phyloP scores from a whole-genome alignment of 2,888 invertebrate genomes.

The Leistus spinibarbis region DNA sequence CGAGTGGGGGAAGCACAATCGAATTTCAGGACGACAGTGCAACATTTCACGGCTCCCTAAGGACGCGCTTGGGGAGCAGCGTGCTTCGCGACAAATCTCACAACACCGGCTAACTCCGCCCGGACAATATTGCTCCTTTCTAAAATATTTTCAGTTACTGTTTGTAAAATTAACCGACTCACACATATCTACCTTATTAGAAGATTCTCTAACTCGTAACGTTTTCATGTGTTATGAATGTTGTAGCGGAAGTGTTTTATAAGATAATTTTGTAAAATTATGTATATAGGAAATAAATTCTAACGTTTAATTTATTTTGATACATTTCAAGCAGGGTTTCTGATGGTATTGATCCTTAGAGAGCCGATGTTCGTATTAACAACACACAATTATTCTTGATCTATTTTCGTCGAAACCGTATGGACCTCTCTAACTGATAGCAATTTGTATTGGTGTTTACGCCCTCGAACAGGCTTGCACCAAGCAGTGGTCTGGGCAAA shows the following conservation, averaged over 20 bases:
- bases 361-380: not conserved
- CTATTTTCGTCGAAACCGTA: not conserved
- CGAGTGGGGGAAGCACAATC: constrained; percentile 28
- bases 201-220: no score
- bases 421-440: not conserved
- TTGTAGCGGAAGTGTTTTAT: no score
- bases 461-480: not conserved
- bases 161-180: not conserved
- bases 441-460: constrained; percentile 2
- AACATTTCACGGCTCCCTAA: constrained; percentile 22
- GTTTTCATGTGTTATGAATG: no score
- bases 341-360: not conserved
- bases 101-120: not conserved
- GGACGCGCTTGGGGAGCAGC: not conserved
- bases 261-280: no score
- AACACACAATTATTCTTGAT: not conserved
- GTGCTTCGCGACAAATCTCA: not conserved
- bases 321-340: no score
- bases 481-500: not conserved
- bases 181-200: no score
- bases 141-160: not conserved
- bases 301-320: no score
- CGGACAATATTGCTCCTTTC: not conserved
- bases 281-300: no score
- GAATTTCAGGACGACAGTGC: constrained; percentile 34